Percentiles rank a stretch among this genome's conserved stretches.
phyloP scores from a whole-genome alignment of 2,113 vertebrate genomes.

The Cebidichthys violaceus region DNA sequence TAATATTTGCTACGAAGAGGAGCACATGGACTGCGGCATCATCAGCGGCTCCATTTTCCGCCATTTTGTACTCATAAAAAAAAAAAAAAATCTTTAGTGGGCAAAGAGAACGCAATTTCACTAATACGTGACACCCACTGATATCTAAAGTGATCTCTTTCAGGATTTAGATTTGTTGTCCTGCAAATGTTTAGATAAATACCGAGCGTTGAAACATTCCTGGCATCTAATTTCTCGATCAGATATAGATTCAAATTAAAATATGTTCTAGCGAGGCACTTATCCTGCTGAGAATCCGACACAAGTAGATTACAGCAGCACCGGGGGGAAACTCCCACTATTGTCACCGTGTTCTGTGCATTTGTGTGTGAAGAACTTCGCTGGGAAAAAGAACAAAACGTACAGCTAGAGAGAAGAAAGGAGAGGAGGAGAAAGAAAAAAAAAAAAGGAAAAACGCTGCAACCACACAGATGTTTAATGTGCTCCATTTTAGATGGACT shows the following conservation, averaged over 20 bases:
- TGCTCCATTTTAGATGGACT: conserved; percentile 72
- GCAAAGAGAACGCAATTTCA: conserved; percentile 8
- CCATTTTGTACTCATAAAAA: conserved; percentile 51
- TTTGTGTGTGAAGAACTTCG: conserved; percentile 39
- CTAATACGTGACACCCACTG: not conserved
- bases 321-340: conserved; percentile 24
- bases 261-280: not conserved
- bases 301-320: not conserved
- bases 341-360: conserved; percentile 31
- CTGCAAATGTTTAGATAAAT: conserved; percentile 5
- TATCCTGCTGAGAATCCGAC: not conserved
- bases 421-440: too few species aligned
- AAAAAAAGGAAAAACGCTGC: not conserved
- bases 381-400: conserved; percentile 57
- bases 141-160: conserved; percentile 8
- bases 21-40: conserved; percentile 42
- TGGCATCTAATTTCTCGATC: not conserved
- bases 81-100: conserved; percentile 21
- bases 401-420: not conserved
- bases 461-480: conserved; percentile 81
- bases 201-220: conserved; percentile 1
- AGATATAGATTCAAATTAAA: not conserved
- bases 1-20: conserved; percentile 69
- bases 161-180: not conserved
- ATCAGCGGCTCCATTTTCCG: conserved; percentile 46